Base-by-base conservation (phyloP, 2,797 vertebrate genomes). In the Nothura maculosa region DNA sequence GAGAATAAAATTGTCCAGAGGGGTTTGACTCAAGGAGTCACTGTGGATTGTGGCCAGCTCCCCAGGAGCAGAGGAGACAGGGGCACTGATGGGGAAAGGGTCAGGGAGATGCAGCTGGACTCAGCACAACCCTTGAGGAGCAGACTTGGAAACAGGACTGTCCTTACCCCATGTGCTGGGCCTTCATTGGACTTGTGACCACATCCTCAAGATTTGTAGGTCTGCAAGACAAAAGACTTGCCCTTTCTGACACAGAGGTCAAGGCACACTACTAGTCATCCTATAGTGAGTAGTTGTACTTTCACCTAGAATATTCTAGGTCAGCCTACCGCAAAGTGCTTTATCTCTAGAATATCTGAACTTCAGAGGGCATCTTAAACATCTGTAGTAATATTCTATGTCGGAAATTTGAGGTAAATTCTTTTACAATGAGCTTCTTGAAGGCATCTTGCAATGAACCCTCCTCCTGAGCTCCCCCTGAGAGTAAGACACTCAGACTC, bases 241-340 rank as follows among this genome's bases (percentile, higher is more conserved):
- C 6, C 20, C 18, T 55, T 62, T 14, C 10, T 20, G 28, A 12
- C 22, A 76, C 14, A 55, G 19, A 52, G 2, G 2, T 42, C 38
- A 66, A 10, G 5, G 2, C 4, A 52, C 1, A 8, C 61, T 47
- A 13, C 4, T 47, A 36, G 8, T 8, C 74, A 30, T 2, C 1
- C 3, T 5, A 21, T 34, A n/a, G n/a, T 47, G 9, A 25, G 24
- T 70, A 63, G 10, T 2, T 63, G 1, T 17, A 73, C 58, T 79
- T 87, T 25, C 76, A 45, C 12, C 40, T 68, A n/a, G 6, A 48
- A 72, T 45, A 3, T 54, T 4, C 2, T 42, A 66, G 11, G 50
- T 61, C 50, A 66, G 7, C 4, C 67, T 73, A 2, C 14, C 43
- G 11, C 5, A 62, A 34, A 5, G 25, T 43, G 3, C 7, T 54